Conservation (phyloP, 2,888 invertebrate species). For the Eristalis arbustorum region DNA sequence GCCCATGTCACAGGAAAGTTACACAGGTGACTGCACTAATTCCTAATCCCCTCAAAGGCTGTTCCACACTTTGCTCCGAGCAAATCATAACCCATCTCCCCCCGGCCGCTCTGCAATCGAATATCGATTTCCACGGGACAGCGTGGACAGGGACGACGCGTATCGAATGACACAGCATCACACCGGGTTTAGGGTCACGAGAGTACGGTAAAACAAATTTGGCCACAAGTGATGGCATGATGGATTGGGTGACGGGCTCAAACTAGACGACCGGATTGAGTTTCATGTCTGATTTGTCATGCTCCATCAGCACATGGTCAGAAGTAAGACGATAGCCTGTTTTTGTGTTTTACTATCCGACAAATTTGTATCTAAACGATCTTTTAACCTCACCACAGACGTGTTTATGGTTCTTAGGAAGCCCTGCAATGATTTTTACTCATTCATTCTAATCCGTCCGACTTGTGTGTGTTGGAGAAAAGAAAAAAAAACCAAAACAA, state of each 20-base stretch:
- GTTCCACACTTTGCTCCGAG: neutral
- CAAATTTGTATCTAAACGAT: conserved; percentile 33
- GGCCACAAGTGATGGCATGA: neutral
- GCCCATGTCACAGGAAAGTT: neutral
- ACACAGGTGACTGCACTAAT: neutral
- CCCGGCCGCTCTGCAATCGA: neutral
- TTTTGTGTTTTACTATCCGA: conserved; percentile 1
- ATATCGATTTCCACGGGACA: conserved; percentile 5
- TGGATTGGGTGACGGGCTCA: neutral
- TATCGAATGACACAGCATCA: conserved; percentile 33
- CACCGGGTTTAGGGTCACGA: conserved; percentile 21
- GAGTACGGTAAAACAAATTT: neutral
- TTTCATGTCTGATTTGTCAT: conserved; percentile 33
- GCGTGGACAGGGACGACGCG: neutral
- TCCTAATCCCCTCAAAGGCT: neutral
- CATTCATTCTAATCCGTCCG: neutral
- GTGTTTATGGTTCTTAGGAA: conserved; percentile 30
- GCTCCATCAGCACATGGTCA: conserved; percentile 39
- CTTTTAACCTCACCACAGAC: conserved; percentile 25
- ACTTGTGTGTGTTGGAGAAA: neutral
- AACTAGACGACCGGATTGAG: conserved; percentile 23
- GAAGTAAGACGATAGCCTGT: conserved; percentile 53
- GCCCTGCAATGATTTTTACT: neutral
- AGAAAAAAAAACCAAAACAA: neutral
- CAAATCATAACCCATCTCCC: neutral